These are phyloP conservation scores for Ganaspis sp. DNA, from an alignment of 1,140 invertebrate species.

Conservation along the genomic window DNA sequence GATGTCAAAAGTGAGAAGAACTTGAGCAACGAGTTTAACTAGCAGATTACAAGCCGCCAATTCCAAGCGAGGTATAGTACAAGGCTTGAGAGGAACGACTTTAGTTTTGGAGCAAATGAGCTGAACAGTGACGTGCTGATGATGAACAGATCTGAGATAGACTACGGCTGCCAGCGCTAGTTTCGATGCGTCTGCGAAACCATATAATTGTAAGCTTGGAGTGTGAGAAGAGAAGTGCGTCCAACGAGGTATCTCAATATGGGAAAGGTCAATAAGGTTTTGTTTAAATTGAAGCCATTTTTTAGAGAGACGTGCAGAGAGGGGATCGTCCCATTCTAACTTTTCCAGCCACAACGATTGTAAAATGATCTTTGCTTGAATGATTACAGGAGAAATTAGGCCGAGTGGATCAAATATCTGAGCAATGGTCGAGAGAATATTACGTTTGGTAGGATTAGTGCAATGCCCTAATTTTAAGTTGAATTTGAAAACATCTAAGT, in stretches of 20 bases:
- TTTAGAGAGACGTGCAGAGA: not conserved
- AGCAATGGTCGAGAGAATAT: not conserved
- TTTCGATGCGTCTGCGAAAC: not conserved
- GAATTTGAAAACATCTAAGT: not conserved
- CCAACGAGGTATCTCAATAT: not conserved
- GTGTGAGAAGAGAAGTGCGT: not conserved
- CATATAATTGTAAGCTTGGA: not conserved
- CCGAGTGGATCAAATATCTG: not conserved
- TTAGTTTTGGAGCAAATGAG: slow-evolving; percentile 10
- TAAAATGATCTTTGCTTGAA: not conserved
- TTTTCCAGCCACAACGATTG: not conserved
- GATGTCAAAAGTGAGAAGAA: not conserved
- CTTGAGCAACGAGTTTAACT: not conserved
- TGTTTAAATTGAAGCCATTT: not conserved
- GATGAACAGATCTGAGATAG: not conserved
- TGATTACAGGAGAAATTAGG: not conserved
- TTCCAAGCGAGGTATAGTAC: slow-evolving; percentile 33
- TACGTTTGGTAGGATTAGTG: not conserved
- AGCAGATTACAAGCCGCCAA: not conserved
- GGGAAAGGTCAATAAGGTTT: not conserved
- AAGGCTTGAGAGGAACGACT: slow-evolving; percentile 4
- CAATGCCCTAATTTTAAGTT: not conserved
- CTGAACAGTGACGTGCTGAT: too few relatives aligned
- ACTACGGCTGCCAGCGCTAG: not conserved
- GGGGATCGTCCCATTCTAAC: not conserved